A percentile compares a stretch with the other conserved stretches of the same genome.
These are phyloP conservation scores for Ctenosaura bakeri DNA, from an alignment of 2,797 vertebrate species.

Conservation along the genomic window DNA sequence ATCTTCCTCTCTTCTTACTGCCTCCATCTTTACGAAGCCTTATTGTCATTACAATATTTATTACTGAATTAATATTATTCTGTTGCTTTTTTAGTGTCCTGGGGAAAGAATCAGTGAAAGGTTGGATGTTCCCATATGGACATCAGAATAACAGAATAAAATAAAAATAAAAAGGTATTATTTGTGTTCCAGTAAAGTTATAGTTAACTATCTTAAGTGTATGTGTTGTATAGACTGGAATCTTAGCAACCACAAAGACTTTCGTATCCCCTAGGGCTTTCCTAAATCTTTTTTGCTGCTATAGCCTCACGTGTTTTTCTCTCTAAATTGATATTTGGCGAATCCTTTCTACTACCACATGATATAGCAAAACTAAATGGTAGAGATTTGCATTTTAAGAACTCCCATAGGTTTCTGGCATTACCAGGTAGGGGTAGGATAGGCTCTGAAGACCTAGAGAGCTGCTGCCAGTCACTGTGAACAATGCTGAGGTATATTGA, in stretches of 20 bases:
- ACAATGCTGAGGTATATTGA: background rate
- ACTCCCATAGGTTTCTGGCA: background rate
- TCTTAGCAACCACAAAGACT: background rate
- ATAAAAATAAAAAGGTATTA: background rate
- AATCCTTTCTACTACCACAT: background rate
- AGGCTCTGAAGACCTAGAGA: background rate
- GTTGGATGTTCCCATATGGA: slow-evolving; percentile 43
- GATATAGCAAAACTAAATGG: background rate
- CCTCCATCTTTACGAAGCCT: no score
- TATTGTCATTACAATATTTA: slow-evolving; percentile 15
- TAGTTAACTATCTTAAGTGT: background rate
- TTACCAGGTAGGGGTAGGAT: background rate
- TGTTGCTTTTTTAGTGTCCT: slow-evolving; percentile 33
- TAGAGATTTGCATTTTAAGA: background rate
- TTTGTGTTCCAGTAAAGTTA: background rate
- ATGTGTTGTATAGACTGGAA: background rate
- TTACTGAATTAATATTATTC: slow-evolving; percentile 42
- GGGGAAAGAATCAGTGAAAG: slow-evolving; percentile 17
- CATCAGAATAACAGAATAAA: background rate
- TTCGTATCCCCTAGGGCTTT: background rate
- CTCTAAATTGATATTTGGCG: background rate
- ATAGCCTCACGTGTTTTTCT: background rate
- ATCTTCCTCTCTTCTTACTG: no score
- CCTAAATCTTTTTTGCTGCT: background rate
- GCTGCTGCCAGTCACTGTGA: background rate